These are phyloP conservation scores for Heterotis niloticus DNA, from an alignment of 2,113 vertebrate species.

Conservation along the genomic window DNA sequence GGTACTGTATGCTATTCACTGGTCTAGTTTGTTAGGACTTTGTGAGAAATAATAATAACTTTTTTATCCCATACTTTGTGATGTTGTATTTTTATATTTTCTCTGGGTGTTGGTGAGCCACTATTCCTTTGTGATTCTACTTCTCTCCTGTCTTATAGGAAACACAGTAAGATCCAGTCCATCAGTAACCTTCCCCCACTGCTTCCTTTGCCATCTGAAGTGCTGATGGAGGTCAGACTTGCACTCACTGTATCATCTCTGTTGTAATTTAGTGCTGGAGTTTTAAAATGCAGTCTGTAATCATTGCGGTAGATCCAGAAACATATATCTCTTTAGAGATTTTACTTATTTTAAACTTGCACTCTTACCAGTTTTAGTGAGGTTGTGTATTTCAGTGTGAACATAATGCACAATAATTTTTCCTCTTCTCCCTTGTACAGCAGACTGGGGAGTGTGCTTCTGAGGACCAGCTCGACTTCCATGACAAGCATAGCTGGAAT, in stretches of 20 bases:
- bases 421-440: conserved; percentile 35
- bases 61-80: too few species aligned
- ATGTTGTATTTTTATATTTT: background rate
- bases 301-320: too few species aligned
- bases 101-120: too few species aligned
- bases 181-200: conserved; percentile 75
- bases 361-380: too few species aligned
- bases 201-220: conserved; percentile 77
- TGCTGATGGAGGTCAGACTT: conserved; percentile 86
- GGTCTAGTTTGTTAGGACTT: too few species aligned
- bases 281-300: background rate
- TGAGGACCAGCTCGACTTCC: conserved; percentile 56
- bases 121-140: conserved; percentile 24
- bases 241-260: too few species aligned
- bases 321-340: too few species aligned
- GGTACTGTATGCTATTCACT: background rate
- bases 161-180: conserved; percentile 91
- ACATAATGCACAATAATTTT: background rate
- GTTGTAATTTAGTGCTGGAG: background rate
- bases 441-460: conserved; percentile 65
- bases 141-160: conserved; percentile 64
- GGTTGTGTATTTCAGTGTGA: background rate
- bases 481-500: conserved; percentile 60
- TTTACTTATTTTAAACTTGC: too few species aligned
- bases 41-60: too few species aligned